Evolutionary conservation across 2,888 invertebrate genomes (phyloP), one percentile per base, ranked within the genome.

Genomic region (Physocephala rufipes): DNA sequence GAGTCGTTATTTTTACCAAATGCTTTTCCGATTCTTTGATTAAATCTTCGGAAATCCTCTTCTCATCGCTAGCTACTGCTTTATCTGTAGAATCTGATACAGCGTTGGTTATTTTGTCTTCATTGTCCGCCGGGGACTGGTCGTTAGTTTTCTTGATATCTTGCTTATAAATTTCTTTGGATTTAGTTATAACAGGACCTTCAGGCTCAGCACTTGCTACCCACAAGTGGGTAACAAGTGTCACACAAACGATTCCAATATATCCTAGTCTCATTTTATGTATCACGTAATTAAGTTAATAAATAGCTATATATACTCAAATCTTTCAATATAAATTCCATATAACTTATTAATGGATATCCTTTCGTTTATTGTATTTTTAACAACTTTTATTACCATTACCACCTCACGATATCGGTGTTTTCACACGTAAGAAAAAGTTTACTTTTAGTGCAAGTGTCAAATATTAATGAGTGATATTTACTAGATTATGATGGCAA

Each of bases 181-280:
- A 21, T 53, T 13, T 63, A n/a, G 74, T 28, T 26, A 67, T 68
- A 15, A 74, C 68, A 7, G 82, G 82, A 0, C 82, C 82, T 55
- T 81, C 82, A 1, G 82, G 75, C 47, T 83, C 79, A 16, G 81
- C 81, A 30, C 16, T 16, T 68, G 72, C 59, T 69, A 73, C 73
- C 74, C 70, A 71, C 70, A 66, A 72, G n/a, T 71, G 74, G n/a
- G 70, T 71, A 36, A 76, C 47, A 12, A 80, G 67, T 16, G 81
- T 67, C 65, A 80, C 15, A 58, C 76, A 71, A 61, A 58, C 49
- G 28, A 80, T 64, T 51, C 72, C 72, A 64, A 77, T 49, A 67
- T 77, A 70, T 24, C 70, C 61, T 28, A 77, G 67, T 73, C 78
- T 77, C 80, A 80, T 82, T 21, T 45, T 59, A 16, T 51, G 9